Percentiles rank a stretch among this genome's conserved stretches.
These are phyloP conservation scores for Orthosia gracilis DNA, from an alignment of 2,888 invertebrate species.

Conservation along the genomic window DNA sequence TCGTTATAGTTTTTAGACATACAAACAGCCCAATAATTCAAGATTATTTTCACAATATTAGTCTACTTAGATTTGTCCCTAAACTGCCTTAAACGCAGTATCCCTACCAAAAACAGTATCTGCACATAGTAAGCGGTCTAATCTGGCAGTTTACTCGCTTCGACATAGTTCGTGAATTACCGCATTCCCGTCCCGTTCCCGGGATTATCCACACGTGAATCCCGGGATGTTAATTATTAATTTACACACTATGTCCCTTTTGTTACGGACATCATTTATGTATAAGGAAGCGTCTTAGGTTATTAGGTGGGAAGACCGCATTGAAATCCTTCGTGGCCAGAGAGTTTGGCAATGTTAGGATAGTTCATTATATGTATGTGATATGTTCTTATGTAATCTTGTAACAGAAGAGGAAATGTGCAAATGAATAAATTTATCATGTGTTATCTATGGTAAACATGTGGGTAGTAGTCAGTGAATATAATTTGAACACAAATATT, in stretches of 20 bases:
- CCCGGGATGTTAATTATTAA: conserved; percentile 56
- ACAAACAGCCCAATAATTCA: background rate
- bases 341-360: background rate
- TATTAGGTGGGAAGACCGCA: conserved; percentile 33
- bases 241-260: conserved; percentile 54
- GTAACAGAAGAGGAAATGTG: background rate
- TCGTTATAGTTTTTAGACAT: too few relatives aligned
- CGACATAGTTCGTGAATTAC: conserved; percentile 61
- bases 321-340: conserved; percentile 21
- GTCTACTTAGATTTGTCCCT: background rate
- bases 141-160: conserved; percentile 57
- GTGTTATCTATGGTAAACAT: background rate
- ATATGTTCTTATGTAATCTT: background rate
- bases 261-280: conserved; percentile 59
- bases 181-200: conserved; percentile 39
- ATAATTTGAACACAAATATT: background rate
- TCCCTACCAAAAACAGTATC: conserved; percentile 40
- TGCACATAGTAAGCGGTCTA: conserved; percentile 43
- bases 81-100: background rate
- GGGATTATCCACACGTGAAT: conserved; percentile 57
- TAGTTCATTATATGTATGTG: background rate
- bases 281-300: conserved; percentile 37
- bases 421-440: background rate
- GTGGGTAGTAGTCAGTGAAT: background rate
- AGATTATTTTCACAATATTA: background rate